Evolutionary conservation across 2,113 vertebrate genomes (phyloP), one percentile per base, ranked within the genome.

Genomic region (Pungitius pungitius): DNA sequence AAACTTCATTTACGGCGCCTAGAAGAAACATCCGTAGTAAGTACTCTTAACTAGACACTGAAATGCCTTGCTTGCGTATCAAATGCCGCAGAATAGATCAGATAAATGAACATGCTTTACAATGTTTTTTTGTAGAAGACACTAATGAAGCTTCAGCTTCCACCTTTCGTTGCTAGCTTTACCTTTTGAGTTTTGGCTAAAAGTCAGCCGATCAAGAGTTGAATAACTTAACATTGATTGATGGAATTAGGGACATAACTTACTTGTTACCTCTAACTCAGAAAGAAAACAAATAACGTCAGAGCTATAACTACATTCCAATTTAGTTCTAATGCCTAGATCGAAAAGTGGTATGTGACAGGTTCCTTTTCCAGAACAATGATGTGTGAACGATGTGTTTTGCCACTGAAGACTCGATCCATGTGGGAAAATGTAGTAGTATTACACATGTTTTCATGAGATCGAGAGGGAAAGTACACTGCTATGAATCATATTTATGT

Each of bases 1-100:
- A 72, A 30, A 1, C 13, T 37, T n/a, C 6, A 18, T 35, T 70
- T 33, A 14, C 12, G 6, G 12, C 18, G 3, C 15, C 18, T 8
- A 40, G 37, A 35, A 49, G 17, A 64, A 17, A 60, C 54, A 24
- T 3, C 13, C 12, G 14, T 10, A 45, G 78, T 82, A 39, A 80
- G 80, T 77, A 27, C 4, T 14, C 14, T 4, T 20, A 20, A 43
- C 4, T n/a, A 15, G 15, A 72, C 56, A 24, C 12, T 5, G 10
- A 24, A n/a, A 20, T 43, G 1, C 5, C 4, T 33, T 39, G 15
- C 1, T 55, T 11, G 59, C 22, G 14, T 57, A 35, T 62, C 54
- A 51, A 52, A 63, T 8, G 42, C 64, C 39, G 20, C 8, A 11
- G 2, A 70, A 26, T 22, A n/a, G 4, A 51, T 35, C 6, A 24